phyloP scores from a whole-genome alignment of 2,888 invertebrate genomes.

The Rutpela maculata region DNA sequence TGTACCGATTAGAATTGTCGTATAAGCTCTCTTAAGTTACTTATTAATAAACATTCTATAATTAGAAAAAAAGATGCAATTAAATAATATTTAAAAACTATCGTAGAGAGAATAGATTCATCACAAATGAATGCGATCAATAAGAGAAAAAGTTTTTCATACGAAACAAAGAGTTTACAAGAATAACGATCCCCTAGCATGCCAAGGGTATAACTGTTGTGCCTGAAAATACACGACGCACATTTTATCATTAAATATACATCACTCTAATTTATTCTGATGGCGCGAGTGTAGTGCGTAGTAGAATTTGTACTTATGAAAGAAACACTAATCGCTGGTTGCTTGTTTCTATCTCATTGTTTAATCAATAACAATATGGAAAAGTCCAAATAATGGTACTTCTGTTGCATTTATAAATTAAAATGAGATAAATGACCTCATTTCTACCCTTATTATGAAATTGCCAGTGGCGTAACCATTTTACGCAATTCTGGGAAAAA shows the following conservation, averaged over 20 bases:
- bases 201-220: not conserved
- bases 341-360: too few species aligned
- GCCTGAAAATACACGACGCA: not conserved
- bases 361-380: too few species aligned
- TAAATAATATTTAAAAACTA: constrained; percentile 13
- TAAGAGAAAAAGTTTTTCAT: not conserved
- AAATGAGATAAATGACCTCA: too few species aligned
- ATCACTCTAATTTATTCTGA: not conserved
- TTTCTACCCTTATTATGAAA: too few species aligned
- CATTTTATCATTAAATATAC: not conserved
- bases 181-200: constrained; percentile 20
- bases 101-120: not conserved
- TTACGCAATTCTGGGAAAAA: too few species aligned
- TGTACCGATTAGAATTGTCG: too few species aligned
- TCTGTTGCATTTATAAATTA: too few species aligned
- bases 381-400: too few species aligned
- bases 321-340: too few species aligned
- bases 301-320: not conserved
- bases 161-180: constrained; percentile 2
- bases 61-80: not conserved
- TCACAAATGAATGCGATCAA: not conserved
- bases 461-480: too few species aligned
- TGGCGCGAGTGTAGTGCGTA: not conserved
- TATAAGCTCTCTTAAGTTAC: too few species aligned
- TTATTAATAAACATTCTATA: not conserved